Evolutionary conservation across 1,140 invertebrate genomes (phyloP), one percentile per base, ranked within the genome.

Genomic region (Diachasma alloeum): DNA sequence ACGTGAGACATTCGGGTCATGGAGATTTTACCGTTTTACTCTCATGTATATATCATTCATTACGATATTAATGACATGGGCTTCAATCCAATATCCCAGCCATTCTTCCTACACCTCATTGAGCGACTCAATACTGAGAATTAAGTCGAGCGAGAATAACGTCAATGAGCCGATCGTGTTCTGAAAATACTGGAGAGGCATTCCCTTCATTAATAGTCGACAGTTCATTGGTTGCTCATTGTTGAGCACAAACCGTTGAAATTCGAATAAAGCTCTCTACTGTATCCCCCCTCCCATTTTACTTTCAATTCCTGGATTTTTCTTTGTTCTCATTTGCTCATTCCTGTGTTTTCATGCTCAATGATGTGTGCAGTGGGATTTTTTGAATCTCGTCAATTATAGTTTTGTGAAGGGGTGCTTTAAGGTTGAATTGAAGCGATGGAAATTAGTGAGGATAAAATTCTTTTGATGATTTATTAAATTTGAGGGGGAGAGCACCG

Each of bases 141-240:
- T 31, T 31, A 53, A 53, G 48, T 53, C 48, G 48, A 53, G 48
- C 48, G 48, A 53, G 48, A 53, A 15, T 53, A 53, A 53, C 48
- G 48, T 53, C 48, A 53, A 53, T 53, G 48, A 53, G n/a, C 15
- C 48, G 15, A 53, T n/a, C 15, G 48, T 53, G 1, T 53, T 19
- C 48, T 53, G 48, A 53, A 53, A 53, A 53, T 53, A 53, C 48
- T 53, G 48, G 24, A 8, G 17, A 39, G 6, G 26, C 36, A 26
- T 68, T 37, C 59, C 36, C 26, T 68, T 68, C 66, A 68, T 68
- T 68, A 68, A 39, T 68, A 39, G 4, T 68, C 36, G 36, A 37
- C 66, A 68, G 66, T 36, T 68, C 36, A 68, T 68, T 68, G 66
- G 66, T 68, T 68, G 13, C 66, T 68, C 66, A 68, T 68, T 68